These are phyloP conservation scores for Micromesistius poutassou DNA, from an alignment of 2,797 vertebrate genomes.

Conservation along the genomic window DNA sequence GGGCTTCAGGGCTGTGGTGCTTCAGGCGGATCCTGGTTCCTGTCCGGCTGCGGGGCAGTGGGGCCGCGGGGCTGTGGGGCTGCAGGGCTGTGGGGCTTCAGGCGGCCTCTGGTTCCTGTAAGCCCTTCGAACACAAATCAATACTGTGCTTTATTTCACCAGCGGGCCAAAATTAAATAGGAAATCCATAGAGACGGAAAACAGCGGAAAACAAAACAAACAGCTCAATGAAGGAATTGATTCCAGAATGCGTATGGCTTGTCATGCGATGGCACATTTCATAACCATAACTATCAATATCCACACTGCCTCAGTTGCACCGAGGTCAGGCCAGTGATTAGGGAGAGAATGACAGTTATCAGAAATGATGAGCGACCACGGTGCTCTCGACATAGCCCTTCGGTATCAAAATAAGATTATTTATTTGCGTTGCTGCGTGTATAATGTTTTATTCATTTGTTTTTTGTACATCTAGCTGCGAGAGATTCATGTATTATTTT, in stretches of 20 bases:
- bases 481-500: background rate
- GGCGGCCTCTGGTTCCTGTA: slow-evolving; percentile 56
- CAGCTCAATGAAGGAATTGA: slow-evolving; percentile 63
- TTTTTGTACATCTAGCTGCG: background rate
- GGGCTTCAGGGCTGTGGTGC: too few relatives aligned
- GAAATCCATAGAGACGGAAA: slow-evolving; percentile 74
- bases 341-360: slow-evolving; percentile 35
- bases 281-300: slow-evolving; percentile 50
- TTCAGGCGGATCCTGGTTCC: too few relatives aligned
- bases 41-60: slow-evolving; percentile 9
- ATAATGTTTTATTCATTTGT: background rate
- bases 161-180: slow-evolving; percentile 74
- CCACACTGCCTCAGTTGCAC: slow-evolving; percentile 43
- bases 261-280: slow-evolving; percentile 49
- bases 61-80: slow-evolving; percentile 41
- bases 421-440: background rate
- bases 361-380: background rate
- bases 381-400: background rate
- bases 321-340: slow-evolving; percentile 40
- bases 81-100: slow-evolving; percentile 50
- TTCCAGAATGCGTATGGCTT: slow-evolving; percentile 46
- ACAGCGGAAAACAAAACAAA: slow-evolving; percentile 64
- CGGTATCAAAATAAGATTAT: background rate
- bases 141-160: slow-evolving; percentile 67
- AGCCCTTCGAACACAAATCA: slow-evolving; percentile 70